phyloP scores from a whole-genome alignment of 2,888 invertebrate species.

The Netelia virgata region DNA sequence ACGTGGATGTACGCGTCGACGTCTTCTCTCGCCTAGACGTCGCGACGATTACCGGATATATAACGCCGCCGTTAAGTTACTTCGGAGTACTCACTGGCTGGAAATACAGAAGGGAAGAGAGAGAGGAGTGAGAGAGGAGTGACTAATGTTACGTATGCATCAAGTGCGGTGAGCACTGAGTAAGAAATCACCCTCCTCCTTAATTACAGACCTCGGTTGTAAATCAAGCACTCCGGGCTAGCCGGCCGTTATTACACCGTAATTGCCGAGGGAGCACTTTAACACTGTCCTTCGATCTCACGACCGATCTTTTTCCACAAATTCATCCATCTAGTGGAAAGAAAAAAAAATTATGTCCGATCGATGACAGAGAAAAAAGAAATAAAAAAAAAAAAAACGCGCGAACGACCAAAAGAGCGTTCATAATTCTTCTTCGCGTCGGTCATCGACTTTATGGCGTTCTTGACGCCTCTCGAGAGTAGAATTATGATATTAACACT shows the following conservation, averaged over 20 bases:
- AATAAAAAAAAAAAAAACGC: too few species aligned
- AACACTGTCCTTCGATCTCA: neutral
- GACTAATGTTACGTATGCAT: conserved; percentile 1
- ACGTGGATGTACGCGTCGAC: neutral
- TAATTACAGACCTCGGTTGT: conserved; percentile 53
- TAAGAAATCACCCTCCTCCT: conserved; percentile 47
- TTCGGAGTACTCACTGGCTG: conserved; percentile 1
- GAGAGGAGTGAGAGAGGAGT: neutral
- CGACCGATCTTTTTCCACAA: neutral
- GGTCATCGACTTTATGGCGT: too few species aligned
- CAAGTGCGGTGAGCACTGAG: conserved; percentile 3
- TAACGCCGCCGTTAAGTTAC: neutral
- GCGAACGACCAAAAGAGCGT: too few species aligned
- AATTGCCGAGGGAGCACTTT: conserved; percentile 24
- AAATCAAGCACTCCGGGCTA: conserved; percentile 50
- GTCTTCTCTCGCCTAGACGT: conserved; percentile 4
- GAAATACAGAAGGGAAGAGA: neutral
- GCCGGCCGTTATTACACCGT: conserved; percentile 34
- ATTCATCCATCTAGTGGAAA: neutral
- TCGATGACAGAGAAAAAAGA: too few species aligned
- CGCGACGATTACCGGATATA: conserved; percentile 4
- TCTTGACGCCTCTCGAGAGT: too few species aligned
- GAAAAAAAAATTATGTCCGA: neutral
- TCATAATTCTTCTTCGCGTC: too few species aligned
- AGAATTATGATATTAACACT: neutral